Conservation (phyloP, 2,797 vertebrate genomes). For the Phrynocephalus forsythii region DNA sequence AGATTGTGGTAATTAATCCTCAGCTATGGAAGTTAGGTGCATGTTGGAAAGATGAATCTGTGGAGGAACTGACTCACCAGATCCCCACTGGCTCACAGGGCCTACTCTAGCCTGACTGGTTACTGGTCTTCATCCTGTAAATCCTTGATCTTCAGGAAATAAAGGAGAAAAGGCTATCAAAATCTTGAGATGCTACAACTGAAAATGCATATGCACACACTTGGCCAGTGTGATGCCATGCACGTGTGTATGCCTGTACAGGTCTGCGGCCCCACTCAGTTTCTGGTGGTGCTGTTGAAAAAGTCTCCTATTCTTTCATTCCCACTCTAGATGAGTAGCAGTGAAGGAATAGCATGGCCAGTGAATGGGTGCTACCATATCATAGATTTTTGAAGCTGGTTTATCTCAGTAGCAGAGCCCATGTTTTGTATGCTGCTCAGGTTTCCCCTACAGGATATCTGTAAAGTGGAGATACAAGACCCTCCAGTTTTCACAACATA, state of each 20-base stretch:
- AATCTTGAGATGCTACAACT: not conserved
- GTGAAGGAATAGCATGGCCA: not conserved
- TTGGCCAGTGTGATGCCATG: not conserved
- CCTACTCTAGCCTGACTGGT: too few species aligned
- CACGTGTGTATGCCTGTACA: not conserved
- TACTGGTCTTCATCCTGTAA: too few species aligned
- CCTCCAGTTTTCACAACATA: not conserved
- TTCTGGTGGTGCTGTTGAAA: too few species aligned
- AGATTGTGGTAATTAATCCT: constrained; percentile 43
- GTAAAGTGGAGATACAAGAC: not conserved
- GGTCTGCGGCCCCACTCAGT: not conserved
- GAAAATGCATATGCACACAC: not conserved
- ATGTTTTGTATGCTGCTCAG: not conserved
- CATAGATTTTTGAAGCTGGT: not conserved
- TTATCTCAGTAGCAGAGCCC: not conserved
- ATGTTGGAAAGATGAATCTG: constrained; percentile 58
- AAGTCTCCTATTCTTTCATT: not conserved
- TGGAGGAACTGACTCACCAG: too few species aligned
- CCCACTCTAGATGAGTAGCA: not conserved
- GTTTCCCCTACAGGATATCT: not conserved
- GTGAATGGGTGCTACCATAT: not conserved
- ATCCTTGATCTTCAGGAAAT: not conserved
- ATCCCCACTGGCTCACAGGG: too few species aligned
- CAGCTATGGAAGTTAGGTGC: constrained; percentile 37
- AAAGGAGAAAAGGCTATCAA: not conserved